These are phyloP conservation scores for Saccostrea echinata DNA, from an alignment of 1,140 invertebrate genomes.

Conservation along the genomic window DNA sequence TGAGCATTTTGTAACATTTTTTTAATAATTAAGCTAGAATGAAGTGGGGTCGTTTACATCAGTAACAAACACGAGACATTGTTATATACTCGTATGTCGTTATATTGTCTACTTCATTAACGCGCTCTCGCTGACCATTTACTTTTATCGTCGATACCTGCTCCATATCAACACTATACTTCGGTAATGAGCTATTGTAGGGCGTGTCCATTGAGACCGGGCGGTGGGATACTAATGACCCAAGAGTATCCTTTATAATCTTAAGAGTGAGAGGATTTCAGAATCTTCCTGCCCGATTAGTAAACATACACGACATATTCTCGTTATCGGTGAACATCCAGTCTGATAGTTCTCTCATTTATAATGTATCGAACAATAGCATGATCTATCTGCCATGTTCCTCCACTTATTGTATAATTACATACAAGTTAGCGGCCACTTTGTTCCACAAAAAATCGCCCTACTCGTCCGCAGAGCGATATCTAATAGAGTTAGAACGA, in stretches of 20 bases:
- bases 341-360: neutral
- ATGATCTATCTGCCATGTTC: neutral
- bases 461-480: neutral
- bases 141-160: neutral
- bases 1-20: too few relatives aligned
- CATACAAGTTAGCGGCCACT: neutral
- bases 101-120: neutral
- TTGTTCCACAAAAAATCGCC: neutral
- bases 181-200: neutral
- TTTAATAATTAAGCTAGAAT: too few relatives aligned
- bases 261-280: neutral
- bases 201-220: neutral
- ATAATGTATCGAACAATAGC: constrained; percentile 21
- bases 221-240: neutral
- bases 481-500: neutral
- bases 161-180: neutral
- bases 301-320: neutral
- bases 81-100: neutral
- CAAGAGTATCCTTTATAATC: neutral
- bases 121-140: neutral
- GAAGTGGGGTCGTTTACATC: too few relatives aligned
- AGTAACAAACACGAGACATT: too few relatives aligned
- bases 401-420: neutral
- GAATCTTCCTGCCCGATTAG: neutral
- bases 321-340: neutral